phyloP scores from a whole-genome alignment of 2,888 invertebrate species.

The Dorcus hopei region DNA sequence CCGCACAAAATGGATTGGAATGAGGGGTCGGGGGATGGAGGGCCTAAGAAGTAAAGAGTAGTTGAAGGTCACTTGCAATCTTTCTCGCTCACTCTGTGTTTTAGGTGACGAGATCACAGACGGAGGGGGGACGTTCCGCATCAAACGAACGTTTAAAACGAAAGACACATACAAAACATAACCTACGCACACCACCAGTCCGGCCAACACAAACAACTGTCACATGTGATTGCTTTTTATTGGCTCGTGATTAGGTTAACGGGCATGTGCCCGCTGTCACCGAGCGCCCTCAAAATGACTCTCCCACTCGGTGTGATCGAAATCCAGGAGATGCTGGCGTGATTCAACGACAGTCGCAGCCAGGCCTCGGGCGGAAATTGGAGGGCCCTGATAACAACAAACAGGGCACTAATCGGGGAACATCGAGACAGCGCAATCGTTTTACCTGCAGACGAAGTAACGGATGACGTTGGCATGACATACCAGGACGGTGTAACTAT shows the following conservation, averaged over 20 bases:
- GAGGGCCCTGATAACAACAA: constrained; percentile 65
- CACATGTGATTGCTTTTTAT: constrained; percentile 3
- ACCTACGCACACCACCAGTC: too few relatives aligned
- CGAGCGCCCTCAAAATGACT: constrained; percentile 75
- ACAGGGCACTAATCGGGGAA: not conserved
- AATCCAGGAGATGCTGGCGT: constrained; percentile 92
- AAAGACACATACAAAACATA: too few relatives aligned
- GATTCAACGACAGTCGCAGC: constrained; percentile 87
- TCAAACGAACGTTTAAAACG: too few relatives aligned
- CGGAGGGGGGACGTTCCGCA: too few relatives aligned
- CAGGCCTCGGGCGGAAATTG: constrained; percentile 98
- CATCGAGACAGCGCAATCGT: not conserved
- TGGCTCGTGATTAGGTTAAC: constrained; percentile 63
- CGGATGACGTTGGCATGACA: constrained; percentile 98
- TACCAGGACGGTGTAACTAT: constrained; percentile 86
- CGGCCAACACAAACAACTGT: too few relatives aligned
- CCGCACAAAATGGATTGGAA: too few relatives aligned
- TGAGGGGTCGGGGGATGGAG: too few relatives aligned
- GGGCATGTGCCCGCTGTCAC: constrained; percentile 90
- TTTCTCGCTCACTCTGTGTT: too few relatives aligned
- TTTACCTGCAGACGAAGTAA: constrained; percentile 45
- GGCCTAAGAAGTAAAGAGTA: too few relatives aligned
- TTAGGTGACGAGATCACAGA: too few relatives aligned
- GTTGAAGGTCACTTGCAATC: too few relatives aligned
- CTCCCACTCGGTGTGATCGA: constrained; percentile 82